Evolutionary conservation across 2,113 vertebrate genomes (phyloP).

Genomic region (Eidolon helvum): DNA sequence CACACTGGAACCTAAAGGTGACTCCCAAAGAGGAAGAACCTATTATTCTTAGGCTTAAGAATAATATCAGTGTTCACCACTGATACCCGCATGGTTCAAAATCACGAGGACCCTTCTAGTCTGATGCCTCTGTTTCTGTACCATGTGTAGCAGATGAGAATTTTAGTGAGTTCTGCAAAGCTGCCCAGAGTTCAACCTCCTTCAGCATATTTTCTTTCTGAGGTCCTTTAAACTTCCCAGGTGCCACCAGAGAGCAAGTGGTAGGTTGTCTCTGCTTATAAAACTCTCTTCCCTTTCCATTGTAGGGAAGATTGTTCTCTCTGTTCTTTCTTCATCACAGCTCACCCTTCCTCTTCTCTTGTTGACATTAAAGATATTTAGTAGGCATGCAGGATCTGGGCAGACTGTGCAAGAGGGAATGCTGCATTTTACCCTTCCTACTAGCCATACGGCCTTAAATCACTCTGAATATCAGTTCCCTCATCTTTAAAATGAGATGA

Average conservation of each 20-base stretch:
- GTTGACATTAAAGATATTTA: not conserved
- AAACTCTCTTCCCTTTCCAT: rapidly evolving
- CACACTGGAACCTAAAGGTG: not conserved
- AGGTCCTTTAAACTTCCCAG: not conserved
- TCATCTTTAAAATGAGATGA: not conserved
- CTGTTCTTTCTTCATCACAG: not conserved
- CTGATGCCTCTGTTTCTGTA: not conserved
- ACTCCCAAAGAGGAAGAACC: not conserved
- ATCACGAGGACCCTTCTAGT: not conserved
- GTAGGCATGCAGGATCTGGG: not conserved
- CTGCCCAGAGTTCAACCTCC: not conserved
- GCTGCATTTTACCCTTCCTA: not conserved
- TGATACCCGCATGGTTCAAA: not conserved
- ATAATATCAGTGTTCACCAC: not conserved
- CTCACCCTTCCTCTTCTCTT: not conserved
- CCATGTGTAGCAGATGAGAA: not conserved
- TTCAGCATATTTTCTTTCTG: not conserved
- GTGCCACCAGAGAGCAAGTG: not conserved
- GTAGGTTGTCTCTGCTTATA: not conserved
- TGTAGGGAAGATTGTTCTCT: rapidly evolving
- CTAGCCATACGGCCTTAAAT: not conserved
- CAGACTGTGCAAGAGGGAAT: not conserved
- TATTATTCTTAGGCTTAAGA: not conserved
- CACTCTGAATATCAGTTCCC: not conserved
- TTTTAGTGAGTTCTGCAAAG: not conserved